These are phyloP conservation scores for Spisula subtruncata DNA, from an alignment of 2,888 invertebrate species.

Conservation along the genomic window DNA sequence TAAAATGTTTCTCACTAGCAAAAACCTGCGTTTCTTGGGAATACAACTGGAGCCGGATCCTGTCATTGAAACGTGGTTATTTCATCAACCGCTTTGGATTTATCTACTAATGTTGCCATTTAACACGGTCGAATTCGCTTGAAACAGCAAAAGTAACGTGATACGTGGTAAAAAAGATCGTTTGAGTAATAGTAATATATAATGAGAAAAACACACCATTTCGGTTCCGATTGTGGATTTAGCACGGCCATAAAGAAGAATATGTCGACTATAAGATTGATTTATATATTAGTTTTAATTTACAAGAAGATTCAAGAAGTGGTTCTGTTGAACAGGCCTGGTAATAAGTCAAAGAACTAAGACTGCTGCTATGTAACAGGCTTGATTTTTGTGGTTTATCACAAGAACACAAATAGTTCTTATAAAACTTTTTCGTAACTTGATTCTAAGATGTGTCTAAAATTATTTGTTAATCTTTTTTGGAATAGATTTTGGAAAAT, in stretches of 20 bases:
- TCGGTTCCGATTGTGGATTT: not conserved
- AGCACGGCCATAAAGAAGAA: slow-evolving; percentile 2
- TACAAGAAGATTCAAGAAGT: not conserved
- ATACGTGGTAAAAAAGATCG: slow-evolving; percentile 67
- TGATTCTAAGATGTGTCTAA: not conserved
- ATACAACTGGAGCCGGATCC: slow-evolving; percentile 69
- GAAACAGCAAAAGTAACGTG: slow-evolving; percentile 74
- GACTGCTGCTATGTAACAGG: not conserved
- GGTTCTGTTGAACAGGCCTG: not conserved
- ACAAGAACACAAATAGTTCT: not conserved
- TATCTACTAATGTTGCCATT: slow-evolving; percentile 73
- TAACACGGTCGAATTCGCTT: slow-evolving; percentile 72
- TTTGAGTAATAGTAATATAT: slow-evolving; percentile 67
- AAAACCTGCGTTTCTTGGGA: slow-evolving; percentile 66
- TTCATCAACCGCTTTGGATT: slow-evolving; percentile 69
- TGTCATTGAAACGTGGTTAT: slow-evolving; percentile 72
- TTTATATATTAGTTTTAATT: slow-evolving; percentile 29
- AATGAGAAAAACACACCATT: slow-evolving; percentile 56
- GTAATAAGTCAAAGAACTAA: not conserved
- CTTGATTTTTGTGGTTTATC: not conserved
- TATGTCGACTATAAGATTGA: not conserved
- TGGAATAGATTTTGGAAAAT: not conserved
- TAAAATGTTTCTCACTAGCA: slow-evolving; percentile 56
- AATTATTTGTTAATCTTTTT: not conserved
- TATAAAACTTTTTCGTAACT: not conserved